Evolutionary conservation across 2,888 invertebrate genomes (phyloP).

Genomic region (Ceramica pisi): DNA sequence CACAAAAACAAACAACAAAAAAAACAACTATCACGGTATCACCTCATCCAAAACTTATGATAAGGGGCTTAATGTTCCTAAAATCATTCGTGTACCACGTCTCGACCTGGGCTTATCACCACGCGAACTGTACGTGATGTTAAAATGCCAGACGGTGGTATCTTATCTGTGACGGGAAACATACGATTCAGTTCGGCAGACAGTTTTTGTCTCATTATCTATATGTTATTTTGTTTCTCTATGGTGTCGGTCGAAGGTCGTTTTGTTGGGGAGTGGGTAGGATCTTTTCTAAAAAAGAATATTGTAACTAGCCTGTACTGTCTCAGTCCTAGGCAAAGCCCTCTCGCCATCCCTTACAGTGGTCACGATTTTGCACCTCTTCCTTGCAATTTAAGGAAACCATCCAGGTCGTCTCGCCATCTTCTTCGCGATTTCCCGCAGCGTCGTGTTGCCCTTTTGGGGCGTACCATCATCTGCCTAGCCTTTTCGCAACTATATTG

Average conservation of each 20-base stretch:
- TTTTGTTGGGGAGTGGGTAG: not conserved
- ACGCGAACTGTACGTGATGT: conserved; percentile 5
- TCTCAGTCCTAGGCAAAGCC: too few relatives aligned
- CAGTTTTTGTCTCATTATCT: conserved; percentile 24
- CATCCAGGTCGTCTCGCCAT: too few relatives aligned
- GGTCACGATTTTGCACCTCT: too few relatives aligned
- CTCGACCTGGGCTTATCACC: conserved; percentile 4
- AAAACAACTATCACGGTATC: not conserved
- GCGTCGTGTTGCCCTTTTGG: too few relatives aligned
- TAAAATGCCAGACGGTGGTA: conserved; percentile 19
- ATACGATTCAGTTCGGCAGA: conserved; percentile 10
- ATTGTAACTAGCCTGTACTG: too few relatives aligned
- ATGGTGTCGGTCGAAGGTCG: not conserved
- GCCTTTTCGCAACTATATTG: too few relatives aligned
- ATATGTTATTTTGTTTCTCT: not conserved
- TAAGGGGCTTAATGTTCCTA: not conserved
- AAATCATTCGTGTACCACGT: conserved; percentile 22
- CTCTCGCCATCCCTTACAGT: too few relatives aligned
- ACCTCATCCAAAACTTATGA: conserved; percentile 2
- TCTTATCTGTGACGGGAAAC: conserved; percentile 27
- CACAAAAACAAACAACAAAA: not conserved
- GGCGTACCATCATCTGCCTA: too few relatives aligned
- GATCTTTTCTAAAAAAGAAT: too few relatives aligned
- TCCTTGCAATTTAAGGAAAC: too few relatives aligned
- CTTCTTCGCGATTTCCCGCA: too few relatives aligned